Base-by-base conservation (phyloP, 2,888 invertebrate species). In the Vesta saturnalis region DNA sequence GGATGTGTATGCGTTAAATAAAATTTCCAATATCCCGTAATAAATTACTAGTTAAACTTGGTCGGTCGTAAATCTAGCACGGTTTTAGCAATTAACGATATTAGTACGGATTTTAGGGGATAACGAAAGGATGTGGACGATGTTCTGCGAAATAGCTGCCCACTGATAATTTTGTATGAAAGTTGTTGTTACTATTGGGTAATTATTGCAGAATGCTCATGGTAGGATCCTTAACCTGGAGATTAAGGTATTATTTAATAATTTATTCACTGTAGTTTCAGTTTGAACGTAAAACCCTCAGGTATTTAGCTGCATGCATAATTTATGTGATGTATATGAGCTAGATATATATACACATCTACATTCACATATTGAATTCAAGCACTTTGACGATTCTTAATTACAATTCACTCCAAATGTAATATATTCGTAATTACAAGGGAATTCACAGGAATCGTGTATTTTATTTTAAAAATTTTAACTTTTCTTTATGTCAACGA, bases 81-180 rank as follows among this genome's bases (percentile, higher is more conserved):
- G 70, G 70, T 70, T 70, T 70, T 47, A 49, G 70, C 66, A 70
- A 70, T 70, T 70, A 70, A 66, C 70, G 70, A 70, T 70, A 70
- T 70, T 70, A 70, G 70, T 61, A 58, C 46, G 65, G 70, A 70
- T 70, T 66, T 69, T 57, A 56, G 70, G 56, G 70, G 70, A 70
- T 70, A 70, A 65, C 63, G 66, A 54, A 64, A 70, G 69, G 57
- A 65, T 65, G 56, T 59, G 59, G 61, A 55, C 58, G 67, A 67
- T 47, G 55, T 47, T 63, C 47, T 23, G 23, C 54, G 58, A 62
- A 69, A 64, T 58, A 56, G 46, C 35, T 14, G 55, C 39, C 59
- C 59, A 14, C 35, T 23, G 57, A 60, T 69, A 62, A 69, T 62
- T 46, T 46, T 61, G 55, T 60, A 61, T 60, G 56, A 62, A 65